Percentiles rank a stretch among this genome's conserved stretches.
Evolutionary conservation across 1,140 invertebrate genomes (phyloP).

Genomic region (Anoplophora glabripennis): DNA sequence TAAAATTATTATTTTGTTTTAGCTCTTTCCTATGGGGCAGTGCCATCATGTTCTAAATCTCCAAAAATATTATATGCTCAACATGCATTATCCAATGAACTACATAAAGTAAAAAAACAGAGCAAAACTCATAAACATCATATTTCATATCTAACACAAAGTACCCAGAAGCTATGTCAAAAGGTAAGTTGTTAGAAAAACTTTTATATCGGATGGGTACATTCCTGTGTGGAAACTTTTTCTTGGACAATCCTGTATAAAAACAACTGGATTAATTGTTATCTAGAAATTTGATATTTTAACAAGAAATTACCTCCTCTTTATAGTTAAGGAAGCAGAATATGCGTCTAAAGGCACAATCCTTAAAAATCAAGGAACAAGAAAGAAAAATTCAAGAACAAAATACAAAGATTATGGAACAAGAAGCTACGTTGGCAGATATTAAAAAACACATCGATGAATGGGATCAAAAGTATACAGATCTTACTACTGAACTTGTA

Average conservation of each 20-base stretch:
- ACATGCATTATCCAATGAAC: slow-evolving; percentile 25
- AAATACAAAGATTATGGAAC: slow-evolving; percentile 51
- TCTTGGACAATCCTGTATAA: neutral
- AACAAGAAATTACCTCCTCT: no score
- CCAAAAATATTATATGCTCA: slow-evolving; percentile 31
- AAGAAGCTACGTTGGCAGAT: slow-evolving; percentile 53
- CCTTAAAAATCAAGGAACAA: slow-evolving; percentile 48
- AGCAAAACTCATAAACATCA: slow-evolving; percentile 38
- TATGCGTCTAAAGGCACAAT: slow-evolving; percentile 31
- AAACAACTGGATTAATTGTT: neutral
- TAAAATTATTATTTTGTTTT: neutral
- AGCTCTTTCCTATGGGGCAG: slow-evolving; percentile 1
- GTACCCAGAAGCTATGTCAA: slow-evolving; percentile 32
- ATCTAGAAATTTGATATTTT: no score
- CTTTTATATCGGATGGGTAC: neutral
- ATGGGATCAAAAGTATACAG: slow-evolving; percentile 57
- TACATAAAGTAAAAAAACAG: slow-evolving; percentile 38
- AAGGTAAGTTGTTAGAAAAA: slow-evolving; percentile 23
- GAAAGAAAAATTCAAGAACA: slow-evolving; percentile 53
- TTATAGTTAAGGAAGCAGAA: slow-evolving; percentile 34
- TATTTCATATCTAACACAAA: slow-evolving; percentile 33
- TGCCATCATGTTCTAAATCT: slow-evolving; percentile 23
- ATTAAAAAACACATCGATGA: slow-evolving; percentile 57
- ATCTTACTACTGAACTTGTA: slow-evolving; percentile 54
- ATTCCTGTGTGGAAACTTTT: neutral